These are phyloP conservation scores for Tetrao urogallus DNA, from an alignment of 2,113 vertebrate species.

Conservation along the genomic window DNA sequence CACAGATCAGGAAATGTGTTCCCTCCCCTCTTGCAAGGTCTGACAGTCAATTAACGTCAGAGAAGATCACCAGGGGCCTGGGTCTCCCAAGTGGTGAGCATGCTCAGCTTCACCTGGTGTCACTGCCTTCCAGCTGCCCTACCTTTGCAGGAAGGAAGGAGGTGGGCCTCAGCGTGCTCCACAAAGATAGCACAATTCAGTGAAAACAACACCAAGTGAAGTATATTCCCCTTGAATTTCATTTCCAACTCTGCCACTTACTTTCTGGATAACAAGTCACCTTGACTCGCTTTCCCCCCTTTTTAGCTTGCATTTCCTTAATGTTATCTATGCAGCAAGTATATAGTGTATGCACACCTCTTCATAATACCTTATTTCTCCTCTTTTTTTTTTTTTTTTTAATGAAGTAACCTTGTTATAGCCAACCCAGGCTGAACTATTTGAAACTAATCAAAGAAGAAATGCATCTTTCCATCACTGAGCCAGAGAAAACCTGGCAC, in stretches of 20 bases:
- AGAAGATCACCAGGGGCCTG: constrained; percentile 4
- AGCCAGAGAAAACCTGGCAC: constrained; percentile 15
- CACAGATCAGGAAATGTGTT: constrained; percentile 38
- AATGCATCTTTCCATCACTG: background rate
- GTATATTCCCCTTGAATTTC: background rate
- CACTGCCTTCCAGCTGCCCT: constrained; percentile 25
- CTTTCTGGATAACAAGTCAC: background rate
- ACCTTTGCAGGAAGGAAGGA: constrained; percentile 58
- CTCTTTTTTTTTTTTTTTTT: background rate
- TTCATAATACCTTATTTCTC: background rate
- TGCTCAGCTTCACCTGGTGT: background rate
- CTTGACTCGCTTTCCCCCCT: background rate
- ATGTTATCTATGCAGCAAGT: background rate
- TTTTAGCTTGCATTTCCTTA: background rate
- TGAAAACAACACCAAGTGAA: background rate
- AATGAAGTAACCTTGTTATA: background rate
- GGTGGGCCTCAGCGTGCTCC: background rate
- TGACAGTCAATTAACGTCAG: background rate
- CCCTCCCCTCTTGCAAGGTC: background rate
- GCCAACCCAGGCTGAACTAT: background rate
- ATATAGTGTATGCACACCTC: background rate
- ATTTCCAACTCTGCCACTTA: background rate
- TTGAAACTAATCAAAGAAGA: background rate
- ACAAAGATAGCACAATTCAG: background rate
- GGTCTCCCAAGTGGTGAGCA: background rate